phyloP scores from a whole-genome alignment of 2,888 invertebrate species.

The Lasioglossum morio region DNA sequence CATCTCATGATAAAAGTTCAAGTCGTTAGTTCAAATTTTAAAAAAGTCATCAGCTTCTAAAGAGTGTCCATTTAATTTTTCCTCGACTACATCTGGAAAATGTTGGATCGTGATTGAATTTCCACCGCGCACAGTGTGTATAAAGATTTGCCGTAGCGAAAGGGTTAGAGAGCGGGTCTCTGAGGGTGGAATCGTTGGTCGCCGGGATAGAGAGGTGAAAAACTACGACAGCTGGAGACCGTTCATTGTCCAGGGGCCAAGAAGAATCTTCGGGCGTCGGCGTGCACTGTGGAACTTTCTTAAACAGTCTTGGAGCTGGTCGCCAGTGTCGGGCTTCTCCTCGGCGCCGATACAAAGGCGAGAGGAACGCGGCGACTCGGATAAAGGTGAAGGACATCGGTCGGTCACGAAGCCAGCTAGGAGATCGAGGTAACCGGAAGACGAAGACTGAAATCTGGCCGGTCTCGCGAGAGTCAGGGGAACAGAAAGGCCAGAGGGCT shows the following conservation, averaged over 20 bases:
- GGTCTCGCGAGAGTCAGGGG: constrained; percentile 30
- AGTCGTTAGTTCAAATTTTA: no score
- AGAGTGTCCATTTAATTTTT: no score
- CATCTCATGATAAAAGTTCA: no score
- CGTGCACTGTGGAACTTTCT: constrained; percentile 64
- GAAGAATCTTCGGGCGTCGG: constrained; percentile 51
- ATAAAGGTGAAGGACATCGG: constrained; percentile 29
- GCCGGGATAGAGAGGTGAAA: constrained; percentile 36
- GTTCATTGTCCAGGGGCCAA: constrained; percentile 61
- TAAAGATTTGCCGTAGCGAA: background rate
- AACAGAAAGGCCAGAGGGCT: constrained; percentile 48
- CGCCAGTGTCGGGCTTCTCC: constrained; percentile 47
- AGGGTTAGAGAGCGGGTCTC: background rate
- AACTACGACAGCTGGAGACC: constrained; percentile 48
- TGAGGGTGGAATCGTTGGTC: constrained; percentile 46
- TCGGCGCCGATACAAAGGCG: constrained; percentile 63
- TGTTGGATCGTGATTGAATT: no score
- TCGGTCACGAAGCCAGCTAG: constrained; percentile 59
- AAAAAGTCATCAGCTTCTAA: no score
- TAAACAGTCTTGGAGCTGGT: constrained; percentile 64
- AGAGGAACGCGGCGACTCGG: background rate
- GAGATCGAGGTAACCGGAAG: constrained; percentile 57
- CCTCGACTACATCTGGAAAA: no score
- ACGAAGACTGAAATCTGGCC: constrained; percentile 54
- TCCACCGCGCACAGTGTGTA: no score